These are phyloP conservation scores for Festucalex cinctus DNA, from an alignment of 2,113 vertebrate species.

Conservation along the genomic window DNA sequence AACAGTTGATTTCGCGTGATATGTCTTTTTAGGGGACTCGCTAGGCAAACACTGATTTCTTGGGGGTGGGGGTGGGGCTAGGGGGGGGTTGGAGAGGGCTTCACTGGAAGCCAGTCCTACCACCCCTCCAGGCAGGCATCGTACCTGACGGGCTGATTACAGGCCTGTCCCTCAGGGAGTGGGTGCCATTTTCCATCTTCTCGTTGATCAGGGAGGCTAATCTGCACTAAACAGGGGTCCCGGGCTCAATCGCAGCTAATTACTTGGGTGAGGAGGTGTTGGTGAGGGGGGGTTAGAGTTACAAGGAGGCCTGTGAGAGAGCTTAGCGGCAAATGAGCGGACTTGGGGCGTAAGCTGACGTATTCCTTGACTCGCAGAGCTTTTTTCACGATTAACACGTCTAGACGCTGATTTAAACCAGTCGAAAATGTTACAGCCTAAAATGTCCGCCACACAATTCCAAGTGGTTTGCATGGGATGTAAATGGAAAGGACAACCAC, in stretches of 20 bases:
- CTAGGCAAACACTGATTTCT: not conserved
- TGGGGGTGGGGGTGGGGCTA: not conserved
- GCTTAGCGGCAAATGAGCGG: not conserved
- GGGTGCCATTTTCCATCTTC: slow-evolving; percentile 46
- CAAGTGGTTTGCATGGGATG: not conserved
- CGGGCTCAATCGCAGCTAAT: slow-evolving; percentile 54
- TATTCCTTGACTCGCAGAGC: not conserved
- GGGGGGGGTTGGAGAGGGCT: not conserved
- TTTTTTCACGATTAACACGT: slow-evolving; percentile 2
- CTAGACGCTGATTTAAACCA: slow-evolving; percentile 1
- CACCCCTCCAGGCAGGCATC: slow-evolving; percentile 24
- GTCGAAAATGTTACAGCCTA: not conserved
- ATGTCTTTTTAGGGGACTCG: not conserved
- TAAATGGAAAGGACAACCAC: no score
- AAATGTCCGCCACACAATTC: not conserved
- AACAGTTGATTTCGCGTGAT: not conserved
- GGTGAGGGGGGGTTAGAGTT: slow-evolving; percentile 34
- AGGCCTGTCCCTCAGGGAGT: slow-evolving; percentile 43
- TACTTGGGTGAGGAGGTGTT: slow-evolving; percentile 20
- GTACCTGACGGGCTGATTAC: slow-evolving; percentile 56
- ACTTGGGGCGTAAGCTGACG: slow-evolving; percentile 2
- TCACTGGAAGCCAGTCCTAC: not conserved
- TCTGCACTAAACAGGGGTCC: slow-evolving; percentile 45
- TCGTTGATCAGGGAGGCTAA: slow-evolving; percentile 43
- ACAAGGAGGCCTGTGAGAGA: slow-evolving; percentile 21